Evolutionary conservation across 2,888 invertebrate genomes (phyloP).

Genomic region (Eristalis arbustorum): DNA sequence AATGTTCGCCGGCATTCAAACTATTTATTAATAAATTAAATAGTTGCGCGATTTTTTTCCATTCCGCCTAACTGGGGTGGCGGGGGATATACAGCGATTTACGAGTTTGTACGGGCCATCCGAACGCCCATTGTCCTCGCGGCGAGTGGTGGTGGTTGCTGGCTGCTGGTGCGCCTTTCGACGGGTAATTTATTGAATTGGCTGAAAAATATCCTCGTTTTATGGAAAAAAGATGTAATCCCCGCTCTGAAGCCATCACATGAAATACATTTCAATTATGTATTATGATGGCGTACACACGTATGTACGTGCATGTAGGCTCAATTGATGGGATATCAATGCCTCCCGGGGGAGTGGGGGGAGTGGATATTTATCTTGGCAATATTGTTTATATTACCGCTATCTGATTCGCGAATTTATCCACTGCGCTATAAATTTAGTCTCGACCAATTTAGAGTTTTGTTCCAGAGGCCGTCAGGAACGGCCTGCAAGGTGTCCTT

Average conservation of each 20-base stretch:
- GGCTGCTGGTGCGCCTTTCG: slow-evolving; percentile 23
- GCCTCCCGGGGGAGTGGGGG: slow-evolving; percentile 2
- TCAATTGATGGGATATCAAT: slow-evolving; percentile 59
- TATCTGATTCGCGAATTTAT: slow-evolving; percentile 62
- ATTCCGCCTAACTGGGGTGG: slow-evolving; percentile 16
- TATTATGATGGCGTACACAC: slow-evolving; percentile 36
- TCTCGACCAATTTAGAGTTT: slow-evolving; percentile 48
- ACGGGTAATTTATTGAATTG: slow-evolving; percentile 62
- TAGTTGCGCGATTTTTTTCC: slow-evolving; percentile 3
- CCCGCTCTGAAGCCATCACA: slow-evolving; percentile 17
- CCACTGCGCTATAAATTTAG: slow-evolving; percentile 62
- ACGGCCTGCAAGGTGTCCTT: not conserved
- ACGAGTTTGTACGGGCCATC: slow-evolving; percentile 17
- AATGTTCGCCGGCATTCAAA: slow-evolving; percentile 52
- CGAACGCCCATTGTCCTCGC: not conserved
- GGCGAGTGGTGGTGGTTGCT: not conserved
- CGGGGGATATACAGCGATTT: slow-evolving; percentile 16
- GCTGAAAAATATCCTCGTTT: slow-evolving; percentile 53
- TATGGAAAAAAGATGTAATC: slow-evolving; percentile 57
- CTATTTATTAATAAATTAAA: slow-evolving; percentile 66
- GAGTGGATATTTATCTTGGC: slow-evolving; percentile 56
- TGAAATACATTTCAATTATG: slow-evolving; percentile 63
- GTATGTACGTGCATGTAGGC: not conserved
- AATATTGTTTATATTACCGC: slow-evolving; percentile 66
- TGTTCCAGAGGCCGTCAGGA: too few species aligned